Conservation (phyloP, 2,888 invertebrate genomes). For the Dascillus cervinus region DNA sequence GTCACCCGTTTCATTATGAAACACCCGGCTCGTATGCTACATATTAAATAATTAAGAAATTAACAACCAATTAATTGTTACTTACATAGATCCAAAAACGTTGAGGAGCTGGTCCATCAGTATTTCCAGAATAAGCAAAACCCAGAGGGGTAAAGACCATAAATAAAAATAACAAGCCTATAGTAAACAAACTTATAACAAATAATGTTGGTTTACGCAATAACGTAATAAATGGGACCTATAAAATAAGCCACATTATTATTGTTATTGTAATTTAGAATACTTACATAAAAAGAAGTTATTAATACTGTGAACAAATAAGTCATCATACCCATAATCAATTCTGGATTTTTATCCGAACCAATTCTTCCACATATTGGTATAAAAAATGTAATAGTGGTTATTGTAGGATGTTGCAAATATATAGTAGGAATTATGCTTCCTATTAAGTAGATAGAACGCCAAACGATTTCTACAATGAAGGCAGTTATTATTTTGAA, state of each 20-base stretch:
- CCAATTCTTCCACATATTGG: slow-evolving; percentile 44
- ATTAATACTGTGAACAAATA: slow-evolving; percentile 37
- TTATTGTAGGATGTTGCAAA: slow-evolving; percentile 12
- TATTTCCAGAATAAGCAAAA: slow-evolving; percentile 60
- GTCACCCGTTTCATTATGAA: slow-evolving; percentile 27
- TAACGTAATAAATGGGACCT: slow-evolving; percentile 28
- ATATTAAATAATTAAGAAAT: slow-evolving; percentile 11
- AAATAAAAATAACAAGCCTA: slow-evolving; percentile 35
- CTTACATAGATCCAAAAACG: slow-evolving; percentile 46
- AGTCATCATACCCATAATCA: slow-evolving; percentile 40
- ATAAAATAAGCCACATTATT: slow-evolving; percentile 17
- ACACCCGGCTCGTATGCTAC: slow-evolving; percentile 31
- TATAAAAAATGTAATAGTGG: slow-evolving; percentile 15
- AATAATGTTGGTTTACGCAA: slow-evolving; percentile 26
- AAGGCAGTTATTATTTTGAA: too few relatives aligned
- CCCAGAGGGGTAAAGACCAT: slow-evolving; percentile 57
- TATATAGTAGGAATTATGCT: slow-evolving; percentile 16
- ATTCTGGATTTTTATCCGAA: slow-evolving; percentile 42
- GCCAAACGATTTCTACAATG: slow-evolving; percentile 21
- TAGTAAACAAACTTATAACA: slow-evolving; percentile 19
- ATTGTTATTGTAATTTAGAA: too few relatives aligned
- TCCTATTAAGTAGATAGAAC: slow-evolving; percentile 16
- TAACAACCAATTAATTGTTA: slow-evolving; percentile 4
- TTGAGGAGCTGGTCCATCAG: slow-evolving; percentile 55
- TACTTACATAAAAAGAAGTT: slow-evolving; percentile 37